Conservation (phyloP, 2,113 vertebrate species). For the Penelope pileata region DNA sequence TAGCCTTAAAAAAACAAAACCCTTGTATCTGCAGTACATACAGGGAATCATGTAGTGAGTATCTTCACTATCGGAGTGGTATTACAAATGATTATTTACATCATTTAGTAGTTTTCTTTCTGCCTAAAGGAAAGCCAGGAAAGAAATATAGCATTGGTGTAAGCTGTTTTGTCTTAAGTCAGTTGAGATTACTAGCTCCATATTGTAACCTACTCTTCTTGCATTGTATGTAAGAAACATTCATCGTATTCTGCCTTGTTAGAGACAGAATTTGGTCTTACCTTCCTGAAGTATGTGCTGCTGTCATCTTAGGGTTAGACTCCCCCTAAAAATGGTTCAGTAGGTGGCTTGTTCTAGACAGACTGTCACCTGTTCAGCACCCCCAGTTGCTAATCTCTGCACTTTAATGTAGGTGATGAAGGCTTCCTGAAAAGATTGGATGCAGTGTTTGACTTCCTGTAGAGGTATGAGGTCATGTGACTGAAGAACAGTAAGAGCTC, state of each 20-base stretch:
- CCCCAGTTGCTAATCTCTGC: background rate
- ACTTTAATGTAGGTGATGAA: background rate
- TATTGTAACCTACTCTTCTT: background rate
- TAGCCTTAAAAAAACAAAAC: slow-evolving; percentile 40
- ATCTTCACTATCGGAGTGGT: background rate
- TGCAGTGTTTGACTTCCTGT: background rate
- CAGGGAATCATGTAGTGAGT: slow-evolving; percentile 1
- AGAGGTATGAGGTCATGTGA: background rate
- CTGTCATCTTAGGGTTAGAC: background rate
- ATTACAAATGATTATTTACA: background rate
- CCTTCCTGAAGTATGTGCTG: background rate
- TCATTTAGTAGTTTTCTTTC: background rate
- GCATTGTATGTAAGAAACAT: background rate
- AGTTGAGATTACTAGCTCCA: background rate
- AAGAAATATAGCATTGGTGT: background rate
- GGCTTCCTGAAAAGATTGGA: background rate
- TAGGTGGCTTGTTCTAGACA: background rate
- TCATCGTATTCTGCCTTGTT: background rate
- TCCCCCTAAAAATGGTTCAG: accelerated
- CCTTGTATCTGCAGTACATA: background rate
- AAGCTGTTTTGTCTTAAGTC: background rate
- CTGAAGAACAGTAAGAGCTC: background rate
- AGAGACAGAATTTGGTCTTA: background rate
- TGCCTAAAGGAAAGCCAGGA: background rate
- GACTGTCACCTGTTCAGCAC: background rate